A percentile compares a stretch with the other conserved stretches of the same genome.
Conservation (phyloP, 2,888 invertebrate genomes). For the Phanerotoma sp. region DNA sequence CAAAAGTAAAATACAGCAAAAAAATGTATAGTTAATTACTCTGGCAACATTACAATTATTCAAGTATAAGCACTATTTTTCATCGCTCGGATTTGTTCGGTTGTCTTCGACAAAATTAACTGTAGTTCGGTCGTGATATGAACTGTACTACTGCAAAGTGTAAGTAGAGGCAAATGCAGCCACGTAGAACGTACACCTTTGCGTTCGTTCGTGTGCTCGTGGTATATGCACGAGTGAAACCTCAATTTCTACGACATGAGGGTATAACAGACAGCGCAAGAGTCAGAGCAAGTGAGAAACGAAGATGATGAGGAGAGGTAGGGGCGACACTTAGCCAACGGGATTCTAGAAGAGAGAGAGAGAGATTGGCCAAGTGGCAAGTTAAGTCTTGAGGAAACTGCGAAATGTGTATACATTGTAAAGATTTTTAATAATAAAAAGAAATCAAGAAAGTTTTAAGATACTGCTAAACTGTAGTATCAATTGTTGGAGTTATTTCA, state of each 20-base stretch:
- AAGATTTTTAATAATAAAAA: neutral
- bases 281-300: too few relatives aligned
- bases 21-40: neutral
- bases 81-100: conserved; percentile 24
- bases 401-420: conserved; percentile 4
- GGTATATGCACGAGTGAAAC: conserved; percentile 17
- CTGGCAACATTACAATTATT: conserved; percentile 7
- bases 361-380: conserved; percentile 16
- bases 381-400: conserved; percentile 2
- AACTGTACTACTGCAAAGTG: conserved; percentile 3
- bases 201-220: neutral
- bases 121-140: conserved; percentile 36
- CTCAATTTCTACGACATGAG: conserved; percentile 18
- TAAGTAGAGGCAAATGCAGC: neutral
- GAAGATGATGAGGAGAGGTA: conserved; percentile 17
- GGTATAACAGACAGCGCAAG: conserved; percentile 13
- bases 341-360: conserved; percentile 18
- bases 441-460: too few relatives aligned
- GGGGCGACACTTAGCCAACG: conserved; percentile 23
- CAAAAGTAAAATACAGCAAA: too few relatives aligned
- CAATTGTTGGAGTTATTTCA: too few relatives aligned
- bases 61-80: conserved; percentile 35
- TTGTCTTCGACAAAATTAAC: conserved; percentile 39
- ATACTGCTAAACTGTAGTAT: too few relatives aligned
- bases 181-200: neutral